These are phyloP conservation scores for Theonella swinhoei DNA, from an alignment of 37 sponge, comb jelly and placozoan species.

Conservation along the genomic window DNA sequence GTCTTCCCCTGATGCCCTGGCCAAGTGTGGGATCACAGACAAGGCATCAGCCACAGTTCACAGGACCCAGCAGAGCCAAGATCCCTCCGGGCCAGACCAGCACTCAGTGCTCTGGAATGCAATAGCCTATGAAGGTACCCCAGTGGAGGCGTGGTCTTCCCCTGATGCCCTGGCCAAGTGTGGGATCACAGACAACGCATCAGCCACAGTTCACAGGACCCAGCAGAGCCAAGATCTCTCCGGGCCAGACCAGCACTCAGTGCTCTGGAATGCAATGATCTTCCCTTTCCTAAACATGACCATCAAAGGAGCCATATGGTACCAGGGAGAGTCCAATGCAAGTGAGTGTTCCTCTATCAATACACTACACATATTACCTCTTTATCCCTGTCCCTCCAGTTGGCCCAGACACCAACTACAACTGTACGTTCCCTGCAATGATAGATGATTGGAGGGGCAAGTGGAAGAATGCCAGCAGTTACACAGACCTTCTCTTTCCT, in stretches of 20 bases:
- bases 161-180: slow-evolving; percentile 73
- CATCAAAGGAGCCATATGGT: slow-evolving; percentile 76
- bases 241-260: slow-evolving; percentile 42
- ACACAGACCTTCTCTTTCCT: slow-evolving; percentile 27
- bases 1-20: slow-evolving; percentile 76
- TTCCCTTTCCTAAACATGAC: slow-evolving; percentile 68
- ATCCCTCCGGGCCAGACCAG: too few species aligned
- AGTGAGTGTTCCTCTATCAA: too few species aligned
- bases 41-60: too few species aligned
- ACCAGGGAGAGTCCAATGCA: slow-evolving; percentile 82
- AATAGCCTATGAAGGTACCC: slow-evolving; percentile 72
- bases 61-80: too few species aligned
- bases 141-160: slow-evolving; percentile 77
- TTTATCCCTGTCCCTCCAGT: too few species aligned
- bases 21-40: slow-evolving; percentile 56
- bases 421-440: slow-evolving; percentile 75
- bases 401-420: too few species aligned
- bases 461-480: slow-evolving; percentile 25
- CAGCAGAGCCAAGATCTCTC: too few species aligned
- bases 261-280: slow-evolving; percentile 82
- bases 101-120: slow-evolving; percentile 72
- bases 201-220: too few species aligned
- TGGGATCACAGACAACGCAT: too few species aligned
- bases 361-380: neutral
- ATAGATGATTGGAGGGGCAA: slow-evolving; percentile 80